Evolutionary conservation across 2,797 vertebrate species (phyloP).

Genomic region (Pogonophryne albipinna): DNA sequence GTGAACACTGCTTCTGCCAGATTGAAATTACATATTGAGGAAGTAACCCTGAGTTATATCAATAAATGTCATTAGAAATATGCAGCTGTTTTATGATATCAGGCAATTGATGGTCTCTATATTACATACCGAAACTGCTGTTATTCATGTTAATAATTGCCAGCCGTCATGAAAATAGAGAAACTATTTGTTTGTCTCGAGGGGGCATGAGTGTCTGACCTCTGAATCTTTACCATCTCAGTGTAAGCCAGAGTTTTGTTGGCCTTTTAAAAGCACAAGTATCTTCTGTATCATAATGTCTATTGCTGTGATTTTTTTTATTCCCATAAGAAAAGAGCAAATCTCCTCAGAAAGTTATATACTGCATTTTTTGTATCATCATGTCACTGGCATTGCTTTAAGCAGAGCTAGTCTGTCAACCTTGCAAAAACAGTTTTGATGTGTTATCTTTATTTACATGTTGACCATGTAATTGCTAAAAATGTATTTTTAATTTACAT

Average conservation of each 20-base stretch:
- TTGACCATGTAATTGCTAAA: constrained; percentile 77
- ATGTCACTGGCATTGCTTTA: constrained; percentile 51
- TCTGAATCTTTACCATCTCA: constrained; percentile 39
- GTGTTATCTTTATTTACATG: constrained; percentile 77
- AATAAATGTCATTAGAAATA: constrained; percentile 25
- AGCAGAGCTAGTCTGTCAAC: constrained; percentile 52
- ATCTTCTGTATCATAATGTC: constrained; percentile 57
- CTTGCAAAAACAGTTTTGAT: constrained; percentile 58
- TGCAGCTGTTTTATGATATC: constrained; percentile 44
- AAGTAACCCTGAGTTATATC: constrained; percentile 42
- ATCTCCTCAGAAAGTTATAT: constrained; percentile 34
- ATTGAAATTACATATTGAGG: constrained; percentile 42
- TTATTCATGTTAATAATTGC: constrained; percentile 28
- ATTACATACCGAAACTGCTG: constrained; percentile 34
- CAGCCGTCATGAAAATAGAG: constrained; percentile 38
- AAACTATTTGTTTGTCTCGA: constrained; percentile 25
- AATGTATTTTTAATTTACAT: constrained; percentile 44
- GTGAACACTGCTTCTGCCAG: constrained; percentile 18
- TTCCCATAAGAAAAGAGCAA: constrained; percentile 16
- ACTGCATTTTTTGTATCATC: constrained; percentile 64
- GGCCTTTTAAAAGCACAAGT: constrained; percentile 79
- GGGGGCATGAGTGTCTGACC: constrained; percentile 31
- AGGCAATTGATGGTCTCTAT: constrained; percentile 15
- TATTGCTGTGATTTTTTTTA: constrained; percentile 67
- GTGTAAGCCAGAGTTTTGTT: constrained; percentile 51